Conservation (phyloP, 92 coral and sea anemone species). For the Zoanthus sansibaricus region DNA sequence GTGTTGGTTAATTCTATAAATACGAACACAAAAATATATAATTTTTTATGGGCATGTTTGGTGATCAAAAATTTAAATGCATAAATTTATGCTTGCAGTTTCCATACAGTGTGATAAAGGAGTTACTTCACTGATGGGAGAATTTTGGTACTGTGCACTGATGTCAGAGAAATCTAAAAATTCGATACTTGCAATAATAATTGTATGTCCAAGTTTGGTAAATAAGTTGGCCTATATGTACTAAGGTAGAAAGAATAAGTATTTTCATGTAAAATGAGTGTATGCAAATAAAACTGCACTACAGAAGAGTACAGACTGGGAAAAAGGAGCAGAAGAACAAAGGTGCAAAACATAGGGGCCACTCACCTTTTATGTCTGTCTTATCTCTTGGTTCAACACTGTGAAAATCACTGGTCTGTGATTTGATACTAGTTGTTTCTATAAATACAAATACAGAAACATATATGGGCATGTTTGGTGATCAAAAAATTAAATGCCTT, state of each 20-base stretch:
- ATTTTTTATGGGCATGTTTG: conserved; percentile 4
- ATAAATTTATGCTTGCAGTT: conserved; percentile 6
- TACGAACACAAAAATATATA: neutral
- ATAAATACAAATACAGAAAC: conserved; percentile 1
- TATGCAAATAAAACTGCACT: conserved; percentile 2
- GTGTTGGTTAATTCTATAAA: too few species aligned
- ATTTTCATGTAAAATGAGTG: conserved; percentile 12
- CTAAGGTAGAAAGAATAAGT: conserved; percentile 6
- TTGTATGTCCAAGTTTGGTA: conserved; percentile 6
- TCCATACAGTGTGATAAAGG: neutral
- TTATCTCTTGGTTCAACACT: conserved; percentile 13
- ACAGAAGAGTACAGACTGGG: conserved; percentile 6
- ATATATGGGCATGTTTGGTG: conserved; percentile 14
- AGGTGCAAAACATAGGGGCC: conserved; percentile 16
- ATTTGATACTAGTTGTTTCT: conserved; percentile 2
- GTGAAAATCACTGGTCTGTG: neutral
- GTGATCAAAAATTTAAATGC: conserved; percentile 7
- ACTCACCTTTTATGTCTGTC: conserved; percentile 11
- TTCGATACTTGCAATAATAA: neutral
- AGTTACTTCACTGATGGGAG: conserved; percentile 12
- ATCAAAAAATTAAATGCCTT: neutral
- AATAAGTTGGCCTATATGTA: neutral
- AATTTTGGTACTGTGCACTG: conserved; percentile 10
- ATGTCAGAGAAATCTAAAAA: conserved; percentile 11
- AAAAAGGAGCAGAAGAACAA: neutral